A percentile compares a stretch with the other conserved stretches of the same genome.
Evolutionary conservation across 2,888 invertebrate genomes (phyloP).

Genomic region (Cylloceria caligata): DNA sequence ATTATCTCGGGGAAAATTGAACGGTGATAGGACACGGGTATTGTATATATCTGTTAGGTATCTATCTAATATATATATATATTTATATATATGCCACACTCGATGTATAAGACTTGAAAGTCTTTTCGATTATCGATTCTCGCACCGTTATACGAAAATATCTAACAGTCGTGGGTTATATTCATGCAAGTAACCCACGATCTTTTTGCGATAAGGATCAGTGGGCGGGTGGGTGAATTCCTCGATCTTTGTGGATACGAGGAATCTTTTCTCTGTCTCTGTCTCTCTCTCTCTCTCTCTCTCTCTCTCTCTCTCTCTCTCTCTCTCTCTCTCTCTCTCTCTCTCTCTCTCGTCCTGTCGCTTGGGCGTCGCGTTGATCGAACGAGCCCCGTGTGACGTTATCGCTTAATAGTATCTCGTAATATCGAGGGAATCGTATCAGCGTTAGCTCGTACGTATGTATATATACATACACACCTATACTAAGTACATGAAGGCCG

Average conservation of each 20-base stretch:
- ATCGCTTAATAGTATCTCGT: constrained; percentile 71
- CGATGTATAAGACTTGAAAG: constrained; percentile 19
- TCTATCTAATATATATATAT: constrained; percentile 1
- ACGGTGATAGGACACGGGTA: constrained; percentile 16
- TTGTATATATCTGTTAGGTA: constrained; percentile 6
- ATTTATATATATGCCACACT: constrained; percentile 1
- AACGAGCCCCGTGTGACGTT: constrained; percentile 65
- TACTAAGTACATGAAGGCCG: constrained; percentile 45
- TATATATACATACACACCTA: constrained; percentile 2
- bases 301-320: background rate
- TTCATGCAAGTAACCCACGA: constrained; percentile 49
- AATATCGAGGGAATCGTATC: constrained; percentile 68
- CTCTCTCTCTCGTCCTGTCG: constrained; percentile 13
- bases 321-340: constrained; percentile 9
- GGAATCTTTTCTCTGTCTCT: constrained; percentile 7
- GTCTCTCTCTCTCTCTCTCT: background rate
- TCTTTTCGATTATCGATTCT: constrained; percentile 44
- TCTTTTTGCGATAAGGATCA: constrained; percentile 55
- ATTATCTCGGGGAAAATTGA: constrained; percentile 32
- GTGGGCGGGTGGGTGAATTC: constrained; percentile 33
- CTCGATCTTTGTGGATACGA: constrained; percentile 48
- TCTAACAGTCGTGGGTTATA: constrained; percentile 37
- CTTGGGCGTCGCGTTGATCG: constrained; percentile 53
- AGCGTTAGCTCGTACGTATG: constrained; percentile 20
- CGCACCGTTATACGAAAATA: constrained; percentile 35